Percentiles rank a stretch among this genome's conserved stretches.
These are phyloP conservation scores for Dysmachus trigonus DNA, from an alignment of 2,888 invertebrate species.

Conservation along the genomic window DNA sequence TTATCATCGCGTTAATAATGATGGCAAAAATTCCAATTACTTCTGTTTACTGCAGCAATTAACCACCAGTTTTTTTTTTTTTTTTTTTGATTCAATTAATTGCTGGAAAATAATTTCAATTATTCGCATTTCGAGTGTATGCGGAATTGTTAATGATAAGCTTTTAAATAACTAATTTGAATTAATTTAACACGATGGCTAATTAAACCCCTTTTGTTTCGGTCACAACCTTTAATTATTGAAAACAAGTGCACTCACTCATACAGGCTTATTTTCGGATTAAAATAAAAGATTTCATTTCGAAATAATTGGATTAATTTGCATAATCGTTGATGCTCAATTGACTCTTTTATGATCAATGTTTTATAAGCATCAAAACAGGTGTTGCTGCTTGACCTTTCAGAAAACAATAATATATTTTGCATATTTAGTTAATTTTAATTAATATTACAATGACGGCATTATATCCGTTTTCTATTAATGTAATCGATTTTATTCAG, in stretches of 20 bases:
- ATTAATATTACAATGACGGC: neutral
- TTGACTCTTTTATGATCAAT: neutral
- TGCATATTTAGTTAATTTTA: neutral
- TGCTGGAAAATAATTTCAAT: neutral
- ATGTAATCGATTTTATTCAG: neutral
- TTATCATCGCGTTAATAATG: neutral
- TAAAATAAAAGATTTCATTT: neutral
- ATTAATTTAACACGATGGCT: neutral
- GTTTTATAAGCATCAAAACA: neutral
- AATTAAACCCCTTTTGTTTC: neutral
- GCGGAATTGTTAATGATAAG: neutral
- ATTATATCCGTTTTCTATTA: neutral
- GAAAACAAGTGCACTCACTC: neutral
- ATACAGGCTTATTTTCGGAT: neutral
- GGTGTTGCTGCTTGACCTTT: neutral
- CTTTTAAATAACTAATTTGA: neutral
- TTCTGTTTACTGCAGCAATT: neutral
- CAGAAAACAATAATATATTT: neutral
- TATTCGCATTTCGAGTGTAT: neutral
- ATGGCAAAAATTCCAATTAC: neutral
- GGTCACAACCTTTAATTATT: neutral
- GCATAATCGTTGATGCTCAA: neutral
- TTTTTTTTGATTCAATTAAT: neutral
- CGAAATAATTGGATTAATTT: neutral
- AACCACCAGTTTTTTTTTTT: neutral